These are phyloP conservation scores for Oscheius sp. DNA, from an alignment of 2,888 invertebrate species.

Conservation along the genomic window DNA sequence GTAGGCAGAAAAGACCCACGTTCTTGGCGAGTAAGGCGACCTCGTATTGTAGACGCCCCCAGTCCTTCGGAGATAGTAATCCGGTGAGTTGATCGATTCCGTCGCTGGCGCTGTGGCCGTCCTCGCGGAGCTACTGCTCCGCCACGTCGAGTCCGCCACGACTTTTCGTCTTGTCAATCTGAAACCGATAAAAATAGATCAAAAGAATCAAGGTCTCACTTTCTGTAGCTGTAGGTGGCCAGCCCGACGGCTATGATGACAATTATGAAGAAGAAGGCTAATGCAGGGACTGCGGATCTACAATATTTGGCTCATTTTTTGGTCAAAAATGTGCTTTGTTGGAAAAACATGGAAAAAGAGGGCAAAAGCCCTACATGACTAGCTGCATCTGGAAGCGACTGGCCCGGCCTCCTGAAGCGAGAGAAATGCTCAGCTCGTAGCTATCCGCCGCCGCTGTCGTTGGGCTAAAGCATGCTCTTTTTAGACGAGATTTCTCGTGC, in stretches of 20 bases:
- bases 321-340: background rate
- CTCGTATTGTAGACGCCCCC: background rate
- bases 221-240: constrained; percentile 30
- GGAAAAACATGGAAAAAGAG: background rate
- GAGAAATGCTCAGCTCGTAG: background rate
- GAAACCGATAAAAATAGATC: background rate
- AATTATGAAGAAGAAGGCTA: constrained; percentile 27
- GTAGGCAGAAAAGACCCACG: background rate
- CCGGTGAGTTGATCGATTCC: background rate
- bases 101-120: background rate
- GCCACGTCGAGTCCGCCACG: background rate
- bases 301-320: background rate
- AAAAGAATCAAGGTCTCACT: constrained; percentile 7
- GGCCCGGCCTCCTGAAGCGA: background rate
- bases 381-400: constrained; percentile 9
- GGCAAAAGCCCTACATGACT: constrained; percentile 5
- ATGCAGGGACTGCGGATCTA: constrained; percentile 21
- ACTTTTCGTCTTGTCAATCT: constrained; percentile 20
- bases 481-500: background rate
- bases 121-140: background rate
- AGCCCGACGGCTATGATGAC: constrained; percentile 26
- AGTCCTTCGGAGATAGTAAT: constrained; percentile 4
- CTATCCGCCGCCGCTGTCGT: background rate
- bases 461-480: background rate
- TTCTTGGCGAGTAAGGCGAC: constrained; percentile 2